phyloP scores from a whole-genome alignment of 2,113 vertebrate species.

The Heloderma charlesbogerti region DNA sequence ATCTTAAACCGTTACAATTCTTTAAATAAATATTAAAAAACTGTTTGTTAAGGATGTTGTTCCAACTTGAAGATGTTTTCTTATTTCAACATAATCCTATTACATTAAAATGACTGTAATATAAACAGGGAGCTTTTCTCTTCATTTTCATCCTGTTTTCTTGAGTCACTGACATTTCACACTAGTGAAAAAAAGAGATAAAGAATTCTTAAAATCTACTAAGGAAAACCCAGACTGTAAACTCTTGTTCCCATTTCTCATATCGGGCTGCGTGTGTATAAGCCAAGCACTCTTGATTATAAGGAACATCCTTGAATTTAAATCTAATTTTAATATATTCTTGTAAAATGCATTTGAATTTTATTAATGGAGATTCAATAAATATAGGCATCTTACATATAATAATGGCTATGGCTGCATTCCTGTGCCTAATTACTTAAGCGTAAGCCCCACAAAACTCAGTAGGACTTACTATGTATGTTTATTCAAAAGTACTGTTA shows the following conservation, averaged over 20 bases:
- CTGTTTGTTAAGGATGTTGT: conserved; percentile 33
- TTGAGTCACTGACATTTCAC: conserved; percentile 6
- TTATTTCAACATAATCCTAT: conserved; percentile 6
- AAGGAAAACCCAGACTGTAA: rapidly evolving
- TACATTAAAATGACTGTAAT: conserved; percentile 37
- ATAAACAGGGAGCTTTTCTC: conserved; percentile 31
- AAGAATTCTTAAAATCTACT: neutral
- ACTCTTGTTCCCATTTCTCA: neutral
- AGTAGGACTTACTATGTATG: neutral
- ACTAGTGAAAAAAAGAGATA: neutral
- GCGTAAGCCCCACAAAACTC: neutral
- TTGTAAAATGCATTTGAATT: neutral
- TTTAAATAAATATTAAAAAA: conserved; percentile 33
- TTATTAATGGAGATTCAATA: neutral
- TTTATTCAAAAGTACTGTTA: neutral
- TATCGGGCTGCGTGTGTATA: neutral
- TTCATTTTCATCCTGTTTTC: neutral
- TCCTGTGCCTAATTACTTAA: neutral
- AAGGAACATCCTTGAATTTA: neutral
- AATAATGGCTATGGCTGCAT: neutral
- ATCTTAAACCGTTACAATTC: conserved; percentile 48
- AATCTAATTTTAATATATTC: neutral
- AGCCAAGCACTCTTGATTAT: neutral
- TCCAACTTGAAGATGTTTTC: neutral
- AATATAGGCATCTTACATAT: neutral